These are phyloP conservation scores for Proterorhinus semilunaris DNA, from an alignment of 2,113 vertebrate species.

Conservation along the genomic window DNA sequence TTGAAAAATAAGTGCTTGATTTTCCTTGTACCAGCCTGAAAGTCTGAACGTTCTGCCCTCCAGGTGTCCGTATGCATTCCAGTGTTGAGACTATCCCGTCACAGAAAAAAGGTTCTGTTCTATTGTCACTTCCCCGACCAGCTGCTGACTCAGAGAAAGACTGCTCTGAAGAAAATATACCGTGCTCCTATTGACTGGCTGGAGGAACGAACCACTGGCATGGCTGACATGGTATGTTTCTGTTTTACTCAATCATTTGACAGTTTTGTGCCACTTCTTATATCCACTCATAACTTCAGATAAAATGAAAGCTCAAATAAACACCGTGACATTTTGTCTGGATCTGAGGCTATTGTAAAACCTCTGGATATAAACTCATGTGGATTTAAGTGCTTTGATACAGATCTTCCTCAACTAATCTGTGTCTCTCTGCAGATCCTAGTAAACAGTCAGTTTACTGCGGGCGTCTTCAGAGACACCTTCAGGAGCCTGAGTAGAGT, in stretches of 20 bases:
- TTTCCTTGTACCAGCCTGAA: background rate
- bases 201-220: conserved; percentile 92
- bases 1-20: background rate
- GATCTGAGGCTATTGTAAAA: conserved; percentile 34
- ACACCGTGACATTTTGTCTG: conserved; percentile 52
- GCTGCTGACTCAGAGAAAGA: conserved; percentile 86
- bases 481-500: conserved; percentile 82
- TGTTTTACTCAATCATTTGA: background rate
- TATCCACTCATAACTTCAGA: conserved; percentile 9
- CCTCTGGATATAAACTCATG: conserved; percentile 29
- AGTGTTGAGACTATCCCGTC: conserved; percentile 84
- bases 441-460: conserved; percentile 94
- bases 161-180: conserved; percentile 84
- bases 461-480: conserved; percentile 85
- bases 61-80: conserved; percentile 97
- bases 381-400: conserved; percentile 24
- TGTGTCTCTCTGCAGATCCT: conserved; percentile 75
- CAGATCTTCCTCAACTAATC: conserved; percentile 38
- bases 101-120: conserved; percentile 90
- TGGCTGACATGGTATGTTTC: conserved; percentile 83
- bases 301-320: conserved; percentile 38
- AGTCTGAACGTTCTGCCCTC: background rate
- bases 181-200: conserved; percentile 88
- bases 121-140: conserved; percentile 98
- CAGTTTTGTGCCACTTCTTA: background rate